Base-by-base conservation (phyloP, 2,888 invertebrate species). In the Lobophora halterata region DNA sequence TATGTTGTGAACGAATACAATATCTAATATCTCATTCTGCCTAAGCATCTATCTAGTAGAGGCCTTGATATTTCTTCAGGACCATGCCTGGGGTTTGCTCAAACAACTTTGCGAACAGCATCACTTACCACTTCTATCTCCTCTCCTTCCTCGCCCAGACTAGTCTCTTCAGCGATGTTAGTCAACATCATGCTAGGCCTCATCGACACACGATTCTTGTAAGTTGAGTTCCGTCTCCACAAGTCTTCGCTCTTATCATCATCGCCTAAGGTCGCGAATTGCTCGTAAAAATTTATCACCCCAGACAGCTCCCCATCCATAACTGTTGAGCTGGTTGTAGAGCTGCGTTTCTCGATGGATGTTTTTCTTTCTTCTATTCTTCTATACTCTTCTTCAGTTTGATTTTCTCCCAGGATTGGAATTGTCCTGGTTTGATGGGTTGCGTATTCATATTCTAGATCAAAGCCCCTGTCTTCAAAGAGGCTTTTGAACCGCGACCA, bases 401-500 rank as follows among this genome's bases (percentile, higher is more conserved):
- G 61, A 38, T 44, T 62, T 14, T 75, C 75, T 7, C 63, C 65
- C 1, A 69, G 51, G 31, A 67, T 52, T 25, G 40, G 40, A 1
- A 53, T 44, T 3, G 48, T 48, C 21, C 43, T 37, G 7, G 38
- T 26, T 27, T 42, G 43, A 16, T 53, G 50, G 7, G 46, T 21
- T 4, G 55, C 63, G 41, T 77, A 83, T 60, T 87, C 87, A 40
- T 71, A 86, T 38, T 80, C 76, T 44, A 87, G 66, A 65, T 87
- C 86, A 27, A 87, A 87, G 1, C 87, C 87, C 58, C 83, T 64
- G 8, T 74, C 82, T 37, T 86, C 81, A 37, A 87, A 87, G 5
- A 87, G 47, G 29, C 73, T 78, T 55, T 72, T 82, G 39, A 87
- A 79, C 35, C 76, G 73, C 0, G 74, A 60, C 87, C 87, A 87